These are phyloP conservation scores for Megaustenia siamemsis DNA, from an alignment of 2,888 invertebrate genomes.

Conservation along the genomic window DNA sequence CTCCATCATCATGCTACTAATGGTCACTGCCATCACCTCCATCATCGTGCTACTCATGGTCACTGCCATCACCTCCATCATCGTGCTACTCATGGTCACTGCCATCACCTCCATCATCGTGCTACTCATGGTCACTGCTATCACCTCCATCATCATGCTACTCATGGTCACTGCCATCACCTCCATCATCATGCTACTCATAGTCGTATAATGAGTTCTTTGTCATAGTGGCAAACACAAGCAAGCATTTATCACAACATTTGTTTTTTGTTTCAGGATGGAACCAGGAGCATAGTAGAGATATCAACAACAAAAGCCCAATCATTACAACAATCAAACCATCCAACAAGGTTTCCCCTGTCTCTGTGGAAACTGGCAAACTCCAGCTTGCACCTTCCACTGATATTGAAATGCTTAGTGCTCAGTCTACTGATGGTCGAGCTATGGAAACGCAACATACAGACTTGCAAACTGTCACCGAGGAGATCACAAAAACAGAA, in stretches of 20 bases:
- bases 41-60: too few species aligned
- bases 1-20: too few species aligned
- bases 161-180: too few species aligned
- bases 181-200: too few species aligned
- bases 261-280: constrained; percentile 13
- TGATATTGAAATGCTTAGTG: constrained; percentile 78
- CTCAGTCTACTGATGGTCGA: constrained; percentile 63
- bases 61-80: too few species aligned
- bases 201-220: neutral
- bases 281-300: neutral
- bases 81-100: too few species aligned
- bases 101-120: too few species aligned
- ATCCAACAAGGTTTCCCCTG: constrained; percentile 59
- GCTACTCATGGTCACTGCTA: too few species aligned
- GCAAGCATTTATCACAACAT: too few species aligned
- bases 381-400: constrained; percentile 51
- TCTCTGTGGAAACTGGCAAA: constrained; percentile 57
- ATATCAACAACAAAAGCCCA: constrained; percentile 6
- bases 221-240: neutral
- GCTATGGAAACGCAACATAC: constrained; percentile 58
- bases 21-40: too few species aligned
- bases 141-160: too few species aligned
- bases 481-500: constrained; percentile 47
- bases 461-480: neutral
- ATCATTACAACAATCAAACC: constrained; percentile 55